Conservation (phyloP, 2,888 invertebrate genomes). For the Parnassius smintheus region DNA sequence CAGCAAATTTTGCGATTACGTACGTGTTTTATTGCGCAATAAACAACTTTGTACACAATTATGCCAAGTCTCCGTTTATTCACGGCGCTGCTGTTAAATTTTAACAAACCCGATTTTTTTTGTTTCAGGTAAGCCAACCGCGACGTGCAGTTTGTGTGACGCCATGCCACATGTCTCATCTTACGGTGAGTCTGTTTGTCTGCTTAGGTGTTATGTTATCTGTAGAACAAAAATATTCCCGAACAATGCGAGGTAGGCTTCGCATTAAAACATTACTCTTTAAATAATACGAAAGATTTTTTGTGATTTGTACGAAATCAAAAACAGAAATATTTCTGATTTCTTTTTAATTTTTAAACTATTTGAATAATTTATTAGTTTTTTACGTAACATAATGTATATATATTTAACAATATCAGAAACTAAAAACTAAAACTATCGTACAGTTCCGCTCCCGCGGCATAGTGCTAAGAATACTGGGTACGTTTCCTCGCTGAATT, state of each 20-base stretch:
- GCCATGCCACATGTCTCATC: conserved; percentile 45
- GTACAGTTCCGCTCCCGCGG: no score
- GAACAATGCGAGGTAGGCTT: conserved; percentile 3
- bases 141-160: conserved; percentile 58
- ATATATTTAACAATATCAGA: no score
- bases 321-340: neutral
- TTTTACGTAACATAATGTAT: no score
- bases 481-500: no score
- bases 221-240: conserved; percentile 6
- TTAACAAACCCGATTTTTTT: conserved; percentile 30
- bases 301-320: neutral
- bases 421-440: no score
- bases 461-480: no score
- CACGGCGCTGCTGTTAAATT: neutral
- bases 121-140: conserved; percentile 72
- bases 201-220: conserved; percentile 9
- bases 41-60: conserved; percentile 4
- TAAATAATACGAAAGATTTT: conserved; percentile 11
- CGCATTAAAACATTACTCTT: conserved; percentile 6
- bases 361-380: no score
- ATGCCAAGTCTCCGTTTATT: neutral
- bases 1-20: neutral
- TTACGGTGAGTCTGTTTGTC: conserved; percentile 56
- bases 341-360: no score
- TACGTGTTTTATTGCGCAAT: conserved; percentile 1